Base-by-base conservation (phyloP, 2,797 vertebrate species). In the Melopsittacus undulatus region DNA sequence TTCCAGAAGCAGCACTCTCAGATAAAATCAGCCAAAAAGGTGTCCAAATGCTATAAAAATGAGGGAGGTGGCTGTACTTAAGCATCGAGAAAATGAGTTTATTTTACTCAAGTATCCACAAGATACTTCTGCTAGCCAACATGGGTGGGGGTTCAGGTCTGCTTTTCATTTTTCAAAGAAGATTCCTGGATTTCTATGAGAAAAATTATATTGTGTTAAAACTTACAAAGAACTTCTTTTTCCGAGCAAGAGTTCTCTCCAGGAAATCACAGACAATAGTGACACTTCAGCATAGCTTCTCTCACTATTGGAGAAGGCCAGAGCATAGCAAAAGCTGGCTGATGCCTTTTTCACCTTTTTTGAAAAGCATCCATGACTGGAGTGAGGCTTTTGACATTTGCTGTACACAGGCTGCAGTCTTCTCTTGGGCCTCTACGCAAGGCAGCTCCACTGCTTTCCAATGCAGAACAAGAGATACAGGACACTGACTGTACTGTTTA, bases 161-260 rank as follows among this genome's bases (percentile, higher is more conserved):
- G 54, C 74, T 56, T 90, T 95, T 91, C 93, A 57, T 89, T 94
- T 95, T 96, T 82, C 94, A 95, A 93, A 92, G 57, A 93, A 68
- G 75, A 86, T 93, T 95, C 82, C 81, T 95, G 95, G 92, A 94
- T 96, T 96, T 96, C 89, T 62, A 40, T 10, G 23, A 84, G 94
- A 94, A 97, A 97, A 97, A 62, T 34, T 96, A 94, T 94, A 95
- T 54, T 87, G 92, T 96, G 94, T 32, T 81, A 97, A 81, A 95
- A 94, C 43, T 81, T 69, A 89, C 40, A 87, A 91, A 93, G 89
- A 87, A 74, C 69, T 46, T 16, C 34, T 91, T 79, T 94, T 96
- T 95, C 90, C 6, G 10, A 95, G 52, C n/a, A 80, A 90, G 77
- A 72, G 11, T 26, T 77, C 83, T 92, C 77, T 96, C 94, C 92